These are phyloP conservation scores for Antheraea mylitta DNA, from an alignment of 1,140 invertebrate species.

Conservation along the genomic window DNA sequence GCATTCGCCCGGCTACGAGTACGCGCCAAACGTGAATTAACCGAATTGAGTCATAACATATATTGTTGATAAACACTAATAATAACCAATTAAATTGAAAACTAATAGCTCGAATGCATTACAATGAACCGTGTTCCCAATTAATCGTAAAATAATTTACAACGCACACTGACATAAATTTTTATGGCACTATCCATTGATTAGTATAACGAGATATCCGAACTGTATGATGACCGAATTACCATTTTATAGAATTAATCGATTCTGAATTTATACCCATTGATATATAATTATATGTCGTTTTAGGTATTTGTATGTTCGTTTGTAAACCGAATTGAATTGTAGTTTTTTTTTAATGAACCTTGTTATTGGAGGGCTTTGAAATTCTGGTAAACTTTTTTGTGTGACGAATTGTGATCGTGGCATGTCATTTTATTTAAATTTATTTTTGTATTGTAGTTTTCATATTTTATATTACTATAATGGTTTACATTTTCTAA, in stretches of 20 bases:
- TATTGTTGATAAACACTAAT: conserved; percentile 34
- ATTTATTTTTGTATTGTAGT: too few species aligned
- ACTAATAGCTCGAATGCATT: conserved; percentile 52
- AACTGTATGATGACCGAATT: conserved; percentile 62
- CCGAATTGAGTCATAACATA: conserved; percentile 24
- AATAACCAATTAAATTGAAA: conserved; percentile 49
- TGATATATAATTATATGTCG: conserved; percentile 14
- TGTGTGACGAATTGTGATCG: too few species aligned
- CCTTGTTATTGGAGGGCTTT: too few species aligned
- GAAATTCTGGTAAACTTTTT: too few species aligned
- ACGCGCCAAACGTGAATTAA: not conserved
- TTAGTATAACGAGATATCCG: conserved; percentile 61
- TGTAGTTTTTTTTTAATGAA: too few species aligned
- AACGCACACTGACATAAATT: conserved; percentile 45
- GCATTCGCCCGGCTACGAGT: not conserved
- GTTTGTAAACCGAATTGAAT: not conserved
- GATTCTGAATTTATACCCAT: conserved; percentile 51
- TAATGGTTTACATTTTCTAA: too few species aligned
- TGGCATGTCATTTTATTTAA: too few species aligned
- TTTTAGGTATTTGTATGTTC: not conserved
- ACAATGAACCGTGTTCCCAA: conserved; percentile 30
- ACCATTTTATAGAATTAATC: conserved; percentile 68
- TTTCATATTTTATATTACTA: too few species aligned
- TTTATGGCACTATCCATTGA: conserved; percentile 63
- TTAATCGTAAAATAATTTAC: conserved; percentile 58